Evolutionary conservation across 2,888 invertebrate species (phyloP), one percentile per base, ranked within the genome.

Genomic region (Barypeithes pellucidus): DNA sequence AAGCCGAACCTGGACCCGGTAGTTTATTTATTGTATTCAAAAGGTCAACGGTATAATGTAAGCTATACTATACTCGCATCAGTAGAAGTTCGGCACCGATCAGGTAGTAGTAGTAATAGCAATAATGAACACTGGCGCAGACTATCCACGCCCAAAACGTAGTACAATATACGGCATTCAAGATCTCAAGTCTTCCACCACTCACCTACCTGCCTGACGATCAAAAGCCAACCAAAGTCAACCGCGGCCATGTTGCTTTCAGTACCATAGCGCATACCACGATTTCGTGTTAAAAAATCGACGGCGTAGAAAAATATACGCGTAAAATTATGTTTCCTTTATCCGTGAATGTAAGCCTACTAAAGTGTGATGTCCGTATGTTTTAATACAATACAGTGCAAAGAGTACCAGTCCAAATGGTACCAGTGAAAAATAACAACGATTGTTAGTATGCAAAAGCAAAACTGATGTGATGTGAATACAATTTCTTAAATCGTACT

Each of bases 171-270:
- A 29, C 70, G 63, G 73, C 69, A 76, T 69, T 69, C 73, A 71
- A 73, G 68, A 72, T 74, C 76, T 70, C 47, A 62, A 73, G 73
- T 72, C 75, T 75, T 76, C 75, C 73, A 73, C 77, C 63, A 65
- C 69, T 77, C 76, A 77, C 76, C 77, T 77, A 75, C 77, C 77
- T 76, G 79, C 77, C 29, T 77, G 79, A 79, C 79, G 79, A 78
- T 76, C 72, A 65, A 77, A 79, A 77, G 73, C 75, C 76, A 73
- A 77, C 72, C 76, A 72, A 29, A 52, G 71, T 72, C 68, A 67
- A 71, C 73, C 76, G 78, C 78, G 77, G 80, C 79, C 79, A 80
- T 79, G 79, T 80, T 80, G 73, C 74, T 75, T 74, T 67, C 61
- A 66, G 50, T 72, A 67, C 57, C 67, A 67, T 57, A 67, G 67